Conservation (phyloP, 2,113 vertebrate genomes). For the Azemiops feae region DNA sequence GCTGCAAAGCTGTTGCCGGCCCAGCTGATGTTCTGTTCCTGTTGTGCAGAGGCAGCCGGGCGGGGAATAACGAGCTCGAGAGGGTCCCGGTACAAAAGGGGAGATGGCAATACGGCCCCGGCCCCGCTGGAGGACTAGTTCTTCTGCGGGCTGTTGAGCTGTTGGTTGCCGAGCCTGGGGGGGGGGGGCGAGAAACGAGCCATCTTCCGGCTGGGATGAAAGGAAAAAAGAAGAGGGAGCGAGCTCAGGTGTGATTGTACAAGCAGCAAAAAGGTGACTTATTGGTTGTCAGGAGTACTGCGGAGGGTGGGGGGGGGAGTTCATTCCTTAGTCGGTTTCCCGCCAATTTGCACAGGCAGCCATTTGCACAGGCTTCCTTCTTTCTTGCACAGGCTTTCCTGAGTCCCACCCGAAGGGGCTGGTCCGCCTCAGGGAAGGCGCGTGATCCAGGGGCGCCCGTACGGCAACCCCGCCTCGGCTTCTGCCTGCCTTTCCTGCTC, state of each 20-base stretch:
- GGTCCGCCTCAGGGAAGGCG: neutral
- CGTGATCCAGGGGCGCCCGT: neutral
- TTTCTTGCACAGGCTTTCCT: neutral
- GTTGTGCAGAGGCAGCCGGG: neutral
- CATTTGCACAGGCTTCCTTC: neutral
- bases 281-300: neutral
- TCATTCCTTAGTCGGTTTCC: neutral
- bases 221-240: neutral
- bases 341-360: neutral
- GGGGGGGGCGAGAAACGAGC: neutral
- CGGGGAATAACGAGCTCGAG: neutral
- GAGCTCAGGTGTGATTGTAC: neutral
- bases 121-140: neutral
- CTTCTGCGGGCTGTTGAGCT: neutral
- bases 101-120: neutral
- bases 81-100: neutral
- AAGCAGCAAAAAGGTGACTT: neutral
- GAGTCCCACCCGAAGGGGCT: neutral
- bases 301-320: too few relatives aligned
- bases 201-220: neutral
- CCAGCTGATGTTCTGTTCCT: slow-evolving; percentile 1
- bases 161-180: slow-evolving; percentile 16
- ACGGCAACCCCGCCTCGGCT: neutral
- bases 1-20: neutral
- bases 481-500: neutral